Evolutionary conservation across 2,888 invertebrate species (phyloP), one percentile per base, ranked within the genome.

Genomic region (Stratiomys singularior): DNA sequence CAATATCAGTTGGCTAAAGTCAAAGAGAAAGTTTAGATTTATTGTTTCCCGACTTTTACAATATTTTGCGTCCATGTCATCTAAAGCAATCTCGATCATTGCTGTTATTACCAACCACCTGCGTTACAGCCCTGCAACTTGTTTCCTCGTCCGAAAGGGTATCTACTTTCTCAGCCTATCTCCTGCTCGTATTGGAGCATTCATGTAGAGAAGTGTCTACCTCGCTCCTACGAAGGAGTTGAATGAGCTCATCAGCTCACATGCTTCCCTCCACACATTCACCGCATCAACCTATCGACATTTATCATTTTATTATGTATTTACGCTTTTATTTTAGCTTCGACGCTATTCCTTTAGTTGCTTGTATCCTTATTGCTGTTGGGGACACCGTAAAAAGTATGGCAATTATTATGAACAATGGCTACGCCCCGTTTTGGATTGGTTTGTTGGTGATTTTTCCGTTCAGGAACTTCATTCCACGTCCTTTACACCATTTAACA

Each of bases 361-460:
- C 9, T 37, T 3, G 3, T 37, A 9, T 3, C 37, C 37, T 37
- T 9, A 76, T 47, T 78, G 71, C 67, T 76, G 77, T 77, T 79
- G 77, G 72, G 18, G 69, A 69, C 77, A 76, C 64, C 77, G 69
- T 72, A 76, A 79, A 79, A 79, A 79, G 78, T 79, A 78, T 78
- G 79, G 79, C 79, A 79, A 79, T 79, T 79, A 79, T 79, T 78
- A 76, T 78, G 76, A 76, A 78, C 76, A 79, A 79, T 77, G 79
- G 76, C 37, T 64, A 28, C 74, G 77, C 46, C 78, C 79, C 47
- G 77, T 63, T 77, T 77, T 77, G 71, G n/a, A 5, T 77, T 47
- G 13, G 30, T 77, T 79, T 77, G 58, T 79, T 77, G 64, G 69
- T 64, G 76, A 77, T 79, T 77, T 77, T 79, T 76, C 52, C 77